Base-by-base conservation (phyloP, 2,888 invertebrate genomes). In the Geophilus truncorum region DNA sequence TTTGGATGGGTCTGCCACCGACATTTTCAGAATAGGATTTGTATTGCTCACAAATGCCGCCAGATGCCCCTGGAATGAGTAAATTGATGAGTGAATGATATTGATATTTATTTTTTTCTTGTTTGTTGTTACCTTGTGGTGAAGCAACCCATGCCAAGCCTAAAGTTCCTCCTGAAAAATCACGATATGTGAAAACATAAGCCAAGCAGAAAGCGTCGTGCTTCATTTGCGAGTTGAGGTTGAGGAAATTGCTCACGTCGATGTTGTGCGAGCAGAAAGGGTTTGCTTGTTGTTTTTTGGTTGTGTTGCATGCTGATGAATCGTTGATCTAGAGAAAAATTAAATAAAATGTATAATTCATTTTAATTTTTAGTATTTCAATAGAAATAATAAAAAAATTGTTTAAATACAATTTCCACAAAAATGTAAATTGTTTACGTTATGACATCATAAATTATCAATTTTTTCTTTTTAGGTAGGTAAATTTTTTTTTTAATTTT, bases 131-230 rank as follows among this genome's bases (percentile, higher is more conserved):
- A 88, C 88, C 89, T 81, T 95, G 95, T 0, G 97, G 96, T 83
- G 97, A 96, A 32, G 98, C 99, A 28, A 99, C 99, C 99, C 99
- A 99, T 4, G 99, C 99, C 77, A 99, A 89, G 25, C 99, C 99
- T 62, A 99, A 90, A 21, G 99, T 99, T 82, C 99, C 99, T 9
- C 97, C 97, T 23, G 96, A 96, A 87, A 99, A 99, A 88, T 99
- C 98, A 85, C 97, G 91, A 83, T 89, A 89, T 0, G 99, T 99
- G 89, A 99, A 98, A 82, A 99, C 96, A 87, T 98, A 99, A n/a
- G 99, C 98, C 83, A 99, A 91, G 87, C 99, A 99, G 89, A 98
- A 99, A 88, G 95, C 95, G 85, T 98, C 95, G 87, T 99, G 99
- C 89, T 99, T 96, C 81, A 94, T 94, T 83, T 98, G 90, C 12